Percentiles rank a stretch among this genome's conserved stretches.
These are phyloP conservation scores for Empidonax traillii DNA, from an alignment of 2,113 vertebrate genomes.

Conservation along the genomic window DNA sequence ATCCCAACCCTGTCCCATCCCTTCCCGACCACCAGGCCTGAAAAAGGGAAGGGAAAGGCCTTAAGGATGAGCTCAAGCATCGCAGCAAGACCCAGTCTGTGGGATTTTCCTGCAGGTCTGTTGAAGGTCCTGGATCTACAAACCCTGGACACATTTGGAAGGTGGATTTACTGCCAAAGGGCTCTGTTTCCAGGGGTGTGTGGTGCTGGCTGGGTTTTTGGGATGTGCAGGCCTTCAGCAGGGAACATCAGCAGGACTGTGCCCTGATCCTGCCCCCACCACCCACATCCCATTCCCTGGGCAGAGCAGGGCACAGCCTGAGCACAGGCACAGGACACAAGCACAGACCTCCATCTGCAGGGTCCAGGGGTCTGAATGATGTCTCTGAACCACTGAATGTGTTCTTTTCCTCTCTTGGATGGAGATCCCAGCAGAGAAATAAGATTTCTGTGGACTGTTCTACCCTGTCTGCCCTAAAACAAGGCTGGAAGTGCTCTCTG, in stretches of 20 bases:
- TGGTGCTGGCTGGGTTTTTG: not conserved
- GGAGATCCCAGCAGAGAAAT: not conserved
- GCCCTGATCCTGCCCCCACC: not conserved
- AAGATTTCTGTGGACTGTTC: not conserved
- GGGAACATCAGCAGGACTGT: rapidly evolving
- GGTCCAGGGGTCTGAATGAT: not conserved
- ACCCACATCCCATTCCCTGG: rapidly evolving
- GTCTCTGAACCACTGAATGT: not conserved
- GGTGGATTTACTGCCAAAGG: rapidly evolving
- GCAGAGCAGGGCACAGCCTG: not conserved
- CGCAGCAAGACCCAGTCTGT: rapidly evolving
- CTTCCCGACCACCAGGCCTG: rapidly evolving
- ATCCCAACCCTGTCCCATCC: not conserved
- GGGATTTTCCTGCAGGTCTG: not conserved
- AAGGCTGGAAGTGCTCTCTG: not conserved
- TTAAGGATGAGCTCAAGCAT: not conserved
- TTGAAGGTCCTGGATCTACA: not conserved
- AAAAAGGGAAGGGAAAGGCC: not conserved
- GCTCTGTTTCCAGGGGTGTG: rapidly evolving
- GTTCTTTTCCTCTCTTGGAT: not conserved
- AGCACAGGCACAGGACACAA: not conserved
- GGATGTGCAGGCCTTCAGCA: too few relatives aligned
- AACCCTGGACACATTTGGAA: rapidly evolving
- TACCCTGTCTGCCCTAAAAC: not conserved
- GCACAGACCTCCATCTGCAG: not conserved